phyloP scores from a whole-genome alignment of 2,113 vertebrate genomes.

The Cyprinodon variegatus region DNA sequence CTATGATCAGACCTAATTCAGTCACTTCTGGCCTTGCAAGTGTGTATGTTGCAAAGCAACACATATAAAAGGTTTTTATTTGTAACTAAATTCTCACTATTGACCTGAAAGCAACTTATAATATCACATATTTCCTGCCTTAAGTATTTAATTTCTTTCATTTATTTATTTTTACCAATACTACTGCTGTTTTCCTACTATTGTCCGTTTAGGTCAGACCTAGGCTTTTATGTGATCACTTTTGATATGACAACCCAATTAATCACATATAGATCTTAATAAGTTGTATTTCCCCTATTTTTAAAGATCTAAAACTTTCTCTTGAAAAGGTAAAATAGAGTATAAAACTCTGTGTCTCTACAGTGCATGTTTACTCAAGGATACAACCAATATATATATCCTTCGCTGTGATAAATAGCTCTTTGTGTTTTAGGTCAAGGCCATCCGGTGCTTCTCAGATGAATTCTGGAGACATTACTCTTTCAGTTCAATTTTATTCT shows the following conservation, averaged over 20 bases:
- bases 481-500: neutral
- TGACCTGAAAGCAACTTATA: no score
- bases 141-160: no score
- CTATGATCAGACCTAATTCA: conserved; percentile 17
- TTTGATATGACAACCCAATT: neutral
- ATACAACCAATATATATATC: neutral
- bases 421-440: conserved; percentile 6
- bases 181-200: no score
- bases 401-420: conserved; percentile 3
- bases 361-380: neutral
- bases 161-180: no score
- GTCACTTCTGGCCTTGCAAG: neutral
- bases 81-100: neutral
- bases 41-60: neutral
- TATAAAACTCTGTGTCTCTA: neutral
- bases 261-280: neutral
- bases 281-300: neutral
- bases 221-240: neutral
- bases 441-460: conserved; percentile 5
- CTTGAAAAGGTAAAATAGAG: neutral
- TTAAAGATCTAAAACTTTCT: neutral
- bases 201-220: no score
- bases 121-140: no score
- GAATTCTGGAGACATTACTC: neutral
- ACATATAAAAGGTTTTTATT: neutral